Base-by-base conservation (phyloP, 2,797 vertebrate genomes). In the Lophura swinhoii region DNA sequence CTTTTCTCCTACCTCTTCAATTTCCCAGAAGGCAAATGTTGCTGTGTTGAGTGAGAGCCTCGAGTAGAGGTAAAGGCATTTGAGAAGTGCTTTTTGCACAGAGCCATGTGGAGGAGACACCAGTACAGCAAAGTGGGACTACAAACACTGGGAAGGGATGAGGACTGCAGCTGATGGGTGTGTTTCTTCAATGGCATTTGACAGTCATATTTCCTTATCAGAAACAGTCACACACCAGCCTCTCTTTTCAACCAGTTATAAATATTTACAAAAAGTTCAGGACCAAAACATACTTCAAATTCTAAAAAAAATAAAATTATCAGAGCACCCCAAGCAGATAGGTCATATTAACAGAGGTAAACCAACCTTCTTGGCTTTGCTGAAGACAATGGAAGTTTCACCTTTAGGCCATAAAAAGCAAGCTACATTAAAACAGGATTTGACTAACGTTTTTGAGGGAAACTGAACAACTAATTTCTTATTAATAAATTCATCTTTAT, bases 201-300 rank as follows among this genome's bases (percentile, higher is more conserved):
- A n/a, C 22, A 2, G 0, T 5, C 15, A 1, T 59, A 62, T 55
- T 39, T 58, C 59, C 28, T 37, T 44, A 72, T 31, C 55, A 58
- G 17, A 69, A 75, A 51, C 33, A 62, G 67, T 66, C 24, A 43
- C 20, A 56, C 18, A 74, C 9, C 14, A 83, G 26, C 4, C 9
- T 8, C 18, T 63, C 59, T 39, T 63, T 88, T 41, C 28, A 83
- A 11, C 5, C n/a, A 59, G 9, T 44, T 86, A 15, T 63, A 86
- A 88, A 69, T 87, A 87, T 67, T 90, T 88, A 68, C 53, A 33
- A 81, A 90, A 88, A 70, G 1, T 18, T 90, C 29, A 39, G 63
- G 66, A 37, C 37, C 67, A 53, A 88, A 92, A 53, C 20, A 79
- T 14, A 60, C 17, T 91, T 93, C 11, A 63, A 4, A 24, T 79